These are phyloP conservation scores for Enteromius treurensis DNA, from an alignment of 2,797 vertebrate species.

Conservation along the genomic window DNA sequence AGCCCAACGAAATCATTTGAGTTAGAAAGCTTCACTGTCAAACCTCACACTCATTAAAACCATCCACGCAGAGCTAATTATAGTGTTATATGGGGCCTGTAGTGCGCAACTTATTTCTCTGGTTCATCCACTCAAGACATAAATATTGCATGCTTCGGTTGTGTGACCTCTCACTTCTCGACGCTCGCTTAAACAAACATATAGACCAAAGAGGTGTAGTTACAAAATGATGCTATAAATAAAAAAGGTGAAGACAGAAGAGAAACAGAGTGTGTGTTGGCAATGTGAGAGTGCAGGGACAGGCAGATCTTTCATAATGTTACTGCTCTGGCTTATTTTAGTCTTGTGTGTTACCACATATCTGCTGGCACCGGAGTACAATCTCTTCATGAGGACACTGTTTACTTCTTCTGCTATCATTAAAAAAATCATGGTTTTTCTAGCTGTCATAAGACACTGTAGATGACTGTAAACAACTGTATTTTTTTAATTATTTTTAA, in stretches of 20 bases:
- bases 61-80: conserved; percentile 75
- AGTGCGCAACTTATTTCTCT: conserved; percentile 37
- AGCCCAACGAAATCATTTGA: conserved; percentile 65
- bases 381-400: conserved; percentile 14
- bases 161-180: conserved; percentile 38
- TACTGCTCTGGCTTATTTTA: conserved; percentile 46
- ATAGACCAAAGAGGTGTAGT: conserved; percentile 54
- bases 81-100: conserved; percentile 68
- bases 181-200: conserved; percentile 48
- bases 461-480: not conserved
- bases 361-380: conserved; percentile 29
- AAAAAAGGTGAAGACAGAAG: conserved; percentile 52
- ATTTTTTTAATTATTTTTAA: not conserved
- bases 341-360: conserved; percentile 36
- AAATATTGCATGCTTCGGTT: conserved; percentile 40
- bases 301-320: conserved; percentile 45
- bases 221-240: conserved; percentile 72
- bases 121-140: conserved; percentile 50
- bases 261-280: conserved; percentile 7
- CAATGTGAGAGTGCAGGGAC: conserved; percentile 18
- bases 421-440: conserved; percentile 11
- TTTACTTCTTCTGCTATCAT: conserved; percentile 36
- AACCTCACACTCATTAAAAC: conserved; percentile 75
- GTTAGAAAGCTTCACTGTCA: conserved; percentile 70
- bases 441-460: conserved; percentile 5